Percentiles rank a stretch among this genome's conserved stretches.
These are phyloP conservation scores for Deilephila porcellus DNA, from an alignment of 2,888 invertebrate species.

Conservation along the genomic window DNA sequence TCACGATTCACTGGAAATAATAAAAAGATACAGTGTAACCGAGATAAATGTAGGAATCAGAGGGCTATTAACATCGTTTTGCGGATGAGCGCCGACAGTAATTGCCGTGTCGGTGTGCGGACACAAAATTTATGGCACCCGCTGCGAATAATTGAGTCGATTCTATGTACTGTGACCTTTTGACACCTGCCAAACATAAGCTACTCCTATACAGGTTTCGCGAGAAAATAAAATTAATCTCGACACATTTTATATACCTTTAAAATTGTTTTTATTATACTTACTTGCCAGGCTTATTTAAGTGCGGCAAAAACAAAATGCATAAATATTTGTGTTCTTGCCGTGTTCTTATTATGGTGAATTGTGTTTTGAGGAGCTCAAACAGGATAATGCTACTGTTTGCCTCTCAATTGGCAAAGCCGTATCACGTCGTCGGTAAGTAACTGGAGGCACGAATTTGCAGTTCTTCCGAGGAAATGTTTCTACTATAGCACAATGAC, in stretches of 20 bases:
- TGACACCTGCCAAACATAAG: constrained; percentile 61
- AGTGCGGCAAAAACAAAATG: neutral
- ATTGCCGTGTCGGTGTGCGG: constrained; percentile 80
- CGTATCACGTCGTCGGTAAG: constrained; percentile 54
- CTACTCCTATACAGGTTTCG: constrained; percentile 10
- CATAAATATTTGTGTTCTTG: too few species aligned
- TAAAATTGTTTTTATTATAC: too few species aligned
- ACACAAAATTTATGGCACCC: constrained; percentile 77
- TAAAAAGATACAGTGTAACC: constrained; percentile 62
- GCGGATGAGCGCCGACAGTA: constrained; percentile 83
- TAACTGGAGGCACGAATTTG: constrained; percentile 57
- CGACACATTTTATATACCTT: too few species aligned
- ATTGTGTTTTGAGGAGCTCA: constrained; percentile 36
- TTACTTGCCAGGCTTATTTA: neutral
- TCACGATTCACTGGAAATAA: constrained; percentile 51
- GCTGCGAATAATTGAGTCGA: constrained; percentile 75
- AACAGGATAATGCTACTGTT: constrained; percentile 44
- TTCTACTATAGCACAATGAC: constrained; percentile 76
- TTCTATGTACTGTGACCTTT: constrained; percentile 56
- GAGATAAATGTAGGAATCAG: constrained; percentile 77
- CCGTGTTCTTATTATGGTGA: constrained; percentile 11
- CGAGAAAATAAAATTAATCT: neutral
- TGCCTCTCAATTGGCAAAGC: constrained; percentile 54
- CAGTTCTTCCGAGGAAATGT: constrained; percentile 65
- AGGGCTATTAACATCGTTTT: constrained; percentile 81